Conservation (phyloP, 1,140 invertebrate genomes). For the Periplaneta americana region DNA sequence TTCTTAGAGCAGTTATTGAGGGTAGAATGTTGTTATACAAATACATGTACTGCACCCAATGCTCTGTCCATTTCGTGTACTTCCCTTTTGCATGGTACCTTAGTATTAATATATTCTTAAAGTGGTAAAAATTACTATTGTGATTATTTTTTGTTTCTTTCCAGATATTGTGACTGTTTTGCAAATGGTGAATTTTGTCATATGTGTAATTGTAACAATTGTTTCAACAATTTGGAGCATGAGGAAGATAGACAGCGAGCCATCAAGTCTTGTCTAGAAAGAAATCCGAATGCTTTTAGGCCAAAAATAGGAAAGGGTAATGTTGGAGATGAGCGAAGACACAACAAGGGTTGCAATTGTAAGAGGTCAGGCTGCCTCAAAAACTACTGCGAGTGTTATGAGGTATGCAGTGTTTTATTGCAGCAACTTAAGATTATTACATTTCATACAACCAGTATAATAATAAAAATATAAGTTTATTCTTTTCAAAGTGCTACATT, state of each 20-base stretch:
- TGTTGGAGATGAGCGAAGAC: conserved; percentile 65
- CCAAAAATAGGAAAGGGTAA: conserved; percentile 94
- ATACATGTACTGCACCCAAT: too few relatives aligned
- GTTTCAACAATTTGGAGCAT: conserved; percentile 94
- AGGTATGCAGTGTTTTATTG: conserved; percentile 61
- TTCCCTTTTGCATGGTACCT: too few relatives aligned
- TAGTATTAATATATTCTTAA: too few relatives aligned
- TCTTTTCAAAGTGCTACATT: neutral
- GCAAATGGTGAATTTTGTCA: conserved; percentile 99
- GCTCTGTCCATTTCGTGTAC: too few relatives aligned
- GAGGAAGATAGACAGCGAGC: conserved; percentile 93
- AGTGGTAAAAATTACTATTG: neutral
- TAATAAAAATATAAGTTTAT: too few relatives aligned
- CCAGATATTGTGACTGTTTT: conserved; percentile 97
- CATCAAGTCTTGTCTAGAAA: conserved; percentile 86
- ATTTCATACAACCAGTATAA: too few relatives aligned
- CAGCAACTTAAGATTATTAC: too few relatives aligned
- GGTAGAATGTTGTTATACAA: too few relatives aligned
- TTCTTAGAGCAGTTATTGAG: too few relatives aligned
- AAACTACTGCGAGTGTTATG: conserved; percentile 99
- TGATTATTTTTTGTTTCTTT: conserved; percentile 18
- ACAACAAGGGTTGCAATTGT: conserved; percentile 99
- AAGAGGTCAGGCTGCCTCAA: conserved; percentile 98
- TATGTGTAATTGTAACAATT: conserved; percentile 97
- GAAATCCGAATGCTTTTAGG: conserved; percentile 93